Conservation (phyloP, 2,888 invertebrate genomes). For the Leptinotarsa haldemani region DNA sequence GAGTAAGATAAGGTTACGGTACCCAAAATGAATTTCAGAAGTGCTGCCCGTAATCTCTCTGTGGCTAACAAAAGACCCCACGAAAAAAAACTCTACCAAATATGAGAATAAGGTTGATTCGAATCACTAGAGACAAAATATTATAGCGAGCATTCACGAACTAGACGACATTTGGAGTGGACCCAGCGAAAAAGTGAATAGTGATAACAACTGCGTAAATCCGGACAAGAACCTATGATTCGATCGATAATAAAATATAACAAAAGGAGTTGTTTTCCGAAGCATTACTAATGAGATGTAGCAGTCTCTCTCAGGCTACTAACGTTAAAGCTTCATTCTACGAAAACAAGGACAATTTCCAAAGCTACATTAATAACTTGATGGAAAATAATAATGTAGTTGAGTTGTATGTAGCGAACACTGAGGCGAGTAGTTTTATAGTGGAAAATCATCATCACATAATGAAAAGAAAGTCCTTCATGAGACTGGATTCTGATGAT, state of each 20-base stretch:
- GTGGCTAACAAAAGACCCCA: neutral
- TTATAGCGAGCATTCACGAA: constrained; percentile 30
- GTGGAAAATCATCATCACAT: too few species aligned
- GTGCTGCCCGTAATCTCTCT: neutral
- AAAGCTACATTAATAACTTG: constrained; percentile 26
- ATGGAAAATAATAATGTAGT: constrained; percentile 5
- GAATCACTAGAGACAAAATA: constrained; percentile 8
- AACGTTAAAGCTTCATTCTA: constrained; percentile 43
- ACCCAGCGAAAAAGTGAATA: constrained; percentile 39
- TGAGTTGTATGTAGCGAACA: too few species aligned
- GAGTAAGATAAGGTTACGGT: constrained; percentile 21
- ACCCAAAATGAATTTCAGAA: constrained; percentile 8
- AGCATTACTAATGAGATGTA: neutral
- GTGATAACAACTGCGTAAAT: constrained; percentile 28
- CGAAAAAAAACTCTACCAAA: constrained; percentile 5
- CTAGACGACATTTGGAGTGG: constrained; percentile 43
- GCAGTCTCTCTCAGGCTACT: constrained; percentile 8
- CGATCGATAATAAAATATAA: constrained; percentile 34
- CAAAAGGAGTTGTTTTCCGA: neutral
- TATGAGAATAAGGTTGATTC: constrained; percentile 12
- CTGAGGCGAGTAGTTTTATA: too few species aligned
- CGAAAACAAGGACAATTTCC: constrained; percentile 47
- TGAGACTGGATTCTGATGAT: too few species aligned
- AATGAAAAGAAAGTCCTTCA: too few species aligned
- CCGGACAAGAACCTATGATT: constrained; percentile 39